These are phyloP conservation scores for Anisognathus igniventris DNA, from an alignment of 2,797 vertebrate species.

Conservation along the genomic window DNA sequence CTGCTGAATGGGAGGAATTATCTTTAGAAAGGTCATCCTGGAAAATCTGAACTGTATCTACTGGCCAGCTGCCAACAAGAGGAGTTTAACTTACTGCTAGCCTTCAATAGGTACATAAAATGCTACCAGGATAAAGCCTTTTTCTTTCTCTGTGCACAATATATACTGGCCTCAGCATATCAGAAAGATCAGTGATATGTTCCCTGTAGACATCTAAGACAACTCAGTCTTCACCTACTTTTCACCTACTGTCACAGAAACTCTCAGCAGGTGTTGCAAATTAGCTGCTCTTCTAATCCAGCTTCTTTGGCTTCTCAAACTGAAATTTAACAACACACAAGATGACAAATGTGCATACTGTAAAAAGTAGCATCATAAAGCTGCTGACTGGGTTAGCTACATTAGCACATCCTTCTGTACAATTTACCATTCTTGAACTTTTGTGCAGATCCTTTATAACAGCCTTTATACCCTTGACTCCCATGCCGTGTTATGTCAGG, in stretches of 20 bases:
- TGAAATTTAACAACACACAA: neutral
- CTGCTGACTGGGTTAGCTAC: neutral
- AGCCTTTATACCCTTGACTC: neutral
- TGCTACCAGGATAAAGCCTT: neutral
- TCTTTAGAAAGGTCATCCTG: neutral
- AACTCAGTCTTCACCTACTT: neutral
- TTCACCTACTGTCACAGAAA: neutral
- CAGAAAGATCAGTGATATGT: neutral
- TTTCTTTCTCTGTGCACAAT: neutral
- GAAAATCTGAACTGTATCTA: neutral
- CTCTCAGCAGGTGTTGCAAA: neutral
- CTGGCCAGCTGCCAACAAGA: neutral
- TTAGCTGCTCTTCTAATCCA: neutral
- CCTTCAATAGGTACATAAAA: neutral
- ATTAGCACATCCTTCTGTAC: neutral
- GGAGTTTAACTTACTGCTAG: neutral
- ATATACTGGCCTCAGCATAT: neutral
- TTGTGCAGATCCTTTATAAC: neutral
- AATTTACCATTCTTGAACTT: neutral
- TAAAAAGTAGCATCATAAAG: neutral
- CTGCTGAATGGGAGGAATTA: neutral
- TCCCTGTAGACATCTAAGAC: neutral
- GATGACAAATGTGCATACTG: neutral
- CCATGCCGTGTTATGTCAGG: accelerated
- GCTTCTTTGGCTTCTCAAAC: neutral